phyloP scores from a whole-genome alignment of 2,888 invertebrate species.

The Lycia hirtaria region DNA sequence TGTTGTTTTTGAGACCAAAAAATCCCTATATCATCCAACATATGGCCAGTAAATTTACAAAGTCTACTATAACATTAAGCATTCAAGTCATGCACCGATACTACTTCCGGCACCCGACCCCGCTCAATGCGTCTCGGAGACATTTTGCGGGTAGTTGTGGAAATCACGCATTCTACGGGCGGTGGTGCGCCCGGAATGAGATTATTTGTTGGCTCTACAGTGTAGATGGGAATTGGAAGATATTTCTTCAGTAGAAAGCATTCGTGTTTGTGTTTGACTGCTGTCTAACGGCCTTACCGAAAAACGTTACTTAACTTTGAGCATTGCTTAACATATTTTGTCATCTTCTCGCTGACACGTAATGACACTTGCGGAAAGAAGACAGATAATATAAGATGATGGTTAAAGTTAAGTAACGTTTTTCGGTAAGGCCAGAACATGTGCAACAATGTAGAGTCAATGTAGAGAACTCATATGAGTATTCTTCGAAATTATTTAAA shows the following conservation, averaged over 20 bases:
- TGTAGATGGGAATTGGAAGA: conserved; percentile 20
- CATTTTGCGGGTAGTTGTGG: neutral
- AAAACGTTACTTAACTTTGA: too few relatives aligned
- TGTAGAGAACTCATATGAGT: too few relatives aligned
- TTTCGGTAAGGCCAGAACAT: too few relatives aligned
- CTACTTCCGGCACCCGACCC: conserved; percentile 36
- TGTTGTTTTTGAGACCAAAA: neutral
- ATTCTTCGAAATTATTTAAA: too few relatives aligned
- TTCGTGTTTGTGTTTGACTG: neutral
- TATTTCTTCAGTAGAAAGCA: conserved; percentile 2
- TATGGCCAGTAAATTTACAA: conserved; percentile 1
- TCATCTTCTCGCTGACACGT: too few relatives aligned
- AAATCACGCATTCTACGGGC: conserved; percentile 25
- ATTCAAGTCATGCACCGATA: conserved; percentile 44
- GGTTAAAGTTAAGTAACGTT: too few relatives aligned
- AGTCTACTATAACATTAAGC: conserved; percentile 37
- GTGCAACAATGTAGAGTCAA: too few relatives aligned
- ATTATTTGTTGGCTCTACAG: conserved; percentile 26
- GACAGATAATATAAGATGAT: too few relatives aligned
- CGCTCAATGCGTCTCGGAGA: conserved; percentile 23
- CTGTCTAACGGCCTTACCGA: too few relatives aligned
- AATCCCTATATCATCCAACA: neutral
- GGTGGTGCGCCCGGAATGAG: conserved; percentile 27
- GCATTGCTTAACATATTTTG: too few relatives aligned
- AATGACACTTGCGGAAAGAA: too few relatives aligned